Evolutionary conservation across 2,113 vertebrate genomes (phyloP), one percentile per base, ranked within the genome.

Genomic region (Puntigrus tetrazona): DNA sequence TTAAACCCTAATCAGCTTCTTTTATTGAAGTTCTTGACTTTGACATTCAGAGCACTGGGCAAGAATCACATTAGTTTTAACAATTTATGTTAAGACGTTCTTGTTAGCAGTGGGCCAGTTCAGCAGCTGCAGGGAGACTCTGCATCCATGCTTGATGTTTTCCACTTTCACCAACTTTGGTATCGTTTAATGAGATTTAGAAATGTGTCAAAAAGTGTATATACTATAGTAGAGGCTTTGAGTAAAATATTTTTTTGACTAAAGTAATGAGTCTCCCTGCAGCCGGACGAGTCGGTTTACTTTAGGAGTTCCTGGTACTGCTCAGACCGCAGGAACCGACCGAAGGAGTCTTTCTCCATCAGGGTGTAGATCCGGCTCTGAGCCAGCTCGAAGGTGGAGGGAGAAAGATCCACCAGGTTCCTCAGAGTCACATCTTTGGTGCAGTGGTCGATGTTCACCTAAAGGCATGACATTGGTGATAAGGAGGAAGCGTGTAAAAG

Each of bases 291-390:
- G 34, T 52, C 31, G 11, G 9, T 90, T 90, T 96, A 96, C 92
- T 96, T 95, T 81, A 96, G 85, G 67, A 98, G 91, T 87, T 97
- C 96, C 84, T 95, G 96, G 90, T 96, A 98, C 84, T 95, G 93
- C 74, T 96, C 95, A 0, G 97, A 97, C 55, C 95, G 95, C 88
- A 98, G 92, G 87, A 97, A 99, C 87, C 97, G 96, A 13, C 95
- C 95, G 22, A 99, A 96, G 14, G 97, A 98, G 91, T 99, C 97
- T 89, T 98, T 99, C 91, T 99, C 97, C 98, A 99, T 99, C 92
- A 99, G 93, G 86, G 95, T 95, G 50, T 93, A 95, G 91, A 99
- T 95, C 80, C 94, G 94, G 88, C 97, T 97, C 94, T 99, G 97
- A 80, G 97, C 98, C 93, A 96, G 88, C 34, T 98, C 96, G 84